Conservation (phyloP, 2,113 vertebrate species). For the Theristicus caerulescens region DNA sequence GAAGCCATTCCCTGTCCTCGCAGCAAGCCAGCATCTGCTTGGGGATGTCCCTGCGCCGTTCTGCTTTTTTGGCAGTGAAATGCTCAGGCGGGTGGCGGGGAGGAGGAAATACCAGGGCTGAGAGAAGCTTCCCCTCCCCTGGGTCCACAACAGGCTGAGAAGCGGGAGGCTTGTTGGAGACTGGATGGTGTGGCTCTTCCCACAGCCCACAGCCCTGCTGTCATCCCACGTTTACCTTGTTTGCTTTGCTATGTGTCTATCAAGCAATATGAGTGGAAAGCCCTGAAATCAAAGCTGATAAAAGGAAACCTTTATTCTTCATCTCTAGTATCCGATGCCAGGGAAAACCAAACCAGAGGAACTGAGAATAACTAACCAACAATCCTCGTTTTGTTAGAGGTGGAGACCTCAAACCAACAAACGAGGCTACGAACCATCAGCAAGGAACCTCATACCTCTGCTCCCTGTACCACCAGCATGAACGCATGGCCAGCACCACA, state of each 20-base stretch:
- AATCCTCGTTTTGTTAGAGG: neutral
- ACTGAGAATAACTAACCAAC: neutral
- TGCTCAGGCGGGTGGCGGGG: neutral
- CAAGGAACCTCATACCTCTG: neutral
- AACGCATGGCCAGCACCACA: neutral
- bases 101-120: slow-evolving; percentile 19
- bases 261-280: neutral
- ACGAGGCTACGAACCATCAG: neutral
- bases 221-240: neutral
- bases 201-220: neutral
- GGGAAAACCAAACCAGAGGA: neutral
- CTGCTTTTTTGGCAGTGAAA: neutral
- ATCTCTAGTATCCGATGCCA: neutral
- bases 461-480: neutral
- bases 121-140: neutral
- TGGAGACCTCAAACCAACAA: neutral
- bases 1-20: neutral
- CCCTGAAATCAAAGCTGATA: neutral
- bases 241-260: neutral
- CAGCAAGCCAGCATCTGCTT: neutral
- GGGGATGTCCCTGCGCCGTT: neutral
- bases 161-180: neutral
- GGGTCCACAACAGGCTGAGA: neutral
- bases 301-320: slow-evolving; percentile 30
- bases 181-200: neutral